A percentile compares a stretch with the other conserved stretches of the same genome.
Evolutionary conservation across 2,113 vertebrate genomes (phyloP).

Genomic region (Oreochromis tanganicae): DNA sequence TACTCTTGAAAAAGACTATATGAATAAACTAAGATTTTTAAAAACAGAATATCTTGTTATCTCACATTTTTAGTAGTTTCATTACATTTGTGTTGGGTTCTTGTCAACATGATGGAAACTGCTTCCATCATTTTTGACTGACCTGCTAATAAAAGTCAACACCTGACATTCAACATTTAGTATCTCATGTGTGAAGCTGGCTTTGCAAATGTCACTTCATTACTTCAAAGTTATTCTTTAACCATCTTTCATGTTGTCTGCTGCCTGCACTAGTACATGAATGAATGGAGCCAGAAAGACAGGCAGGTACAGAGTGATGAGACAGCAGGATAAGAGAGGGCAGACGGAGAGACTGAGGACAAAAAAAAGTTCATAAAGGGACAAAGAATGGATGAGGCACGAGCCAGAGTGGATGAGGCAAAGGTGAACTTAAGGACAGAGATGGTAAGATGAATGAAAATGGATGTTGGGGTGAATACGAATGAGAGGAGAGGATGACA

Average conservation of each 20-base stretch:
- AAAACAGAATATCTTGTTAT: neutral
- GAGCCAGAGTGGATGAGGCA: neutral
- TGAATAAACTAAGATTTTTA: neutral
- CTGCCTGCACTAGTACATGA: neutral
- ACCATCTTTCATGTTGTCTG: neutral
- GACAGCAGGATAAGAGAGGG: neutral
- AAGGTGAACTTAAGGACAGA: constrained; percentile 37
- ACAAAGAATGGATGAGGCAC: neutral
- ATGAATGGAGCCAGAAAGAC: neutral
- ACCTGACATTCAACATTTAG: neutral
- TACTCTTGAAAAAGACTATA: neutral
- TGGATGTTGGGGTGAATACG: constrained; percentile 14
- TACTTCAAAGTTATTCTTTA: neutral
- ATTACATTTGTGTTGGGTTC: neutral
- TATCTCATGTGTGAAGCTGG: neutral
- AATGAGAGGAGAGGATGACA: constrained; percentile 1
- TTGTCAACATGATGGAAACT: neutral
- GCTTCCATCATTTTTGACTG: neutral
- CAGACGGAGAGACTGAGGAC: neutral
- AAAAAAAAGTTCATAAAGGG: neutral
- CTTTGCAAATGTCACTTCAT: neutral
- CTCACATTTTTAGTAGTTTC: neutral
- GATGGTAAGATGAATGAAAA: neutral
- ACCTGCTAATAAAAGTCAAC: neutral
- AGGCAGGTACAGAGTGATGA: neutral